phyloP scores from a whole-genome alignment of 2,113 vertebrate species.

The Dolichallabes microphthalmus region DNA sequence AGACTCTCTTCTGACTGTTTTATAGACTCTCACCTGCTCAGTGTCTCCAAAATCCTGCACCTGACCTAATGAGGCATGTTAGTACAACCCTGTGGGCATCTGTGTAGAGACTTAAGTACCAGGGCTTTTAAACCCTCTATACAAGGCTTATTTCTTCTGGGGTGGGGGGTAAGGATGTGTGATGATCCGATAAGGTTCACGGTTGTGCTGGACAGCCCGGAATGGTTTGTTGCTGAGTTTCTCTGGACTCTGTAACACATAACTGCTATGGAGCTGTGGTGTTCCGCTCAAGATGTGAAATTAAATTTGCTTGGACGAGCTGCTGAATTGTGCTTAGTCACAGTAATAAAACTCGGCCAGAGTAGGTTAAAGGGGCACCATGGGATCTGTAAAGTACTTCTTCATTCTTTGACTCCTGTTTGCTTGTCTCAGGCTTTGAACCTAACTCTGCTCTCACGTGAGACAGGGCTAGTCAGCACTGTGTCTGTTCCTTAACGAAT shows the following conservation, averaged over 20 bases:
- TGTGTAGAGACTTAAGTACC: constrained; percentile 44
- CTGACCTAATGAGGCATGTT: constrained; percentile 43
- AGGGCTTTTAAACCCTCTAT: constrained; percentile 40
- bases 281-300: neutral
- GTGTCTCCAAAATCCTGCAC: neutral
- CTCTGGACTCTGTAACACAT: neutral
- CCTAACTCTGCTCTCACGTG: neutral
- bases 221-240: neutral
- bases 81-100: constrained; percentile 42
- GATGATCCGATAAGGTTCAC: neutral
- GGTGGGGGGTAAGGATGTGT: neutral
- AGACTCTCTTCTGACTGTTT: neutral
- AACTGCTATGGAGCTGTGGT: neutral
- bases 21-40: constrained; percentile 20
- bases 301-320: neutral
- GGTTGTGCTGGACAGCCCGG: neutral
- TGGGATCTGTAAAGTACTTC: neutral
- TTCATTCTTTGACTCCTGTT: neutral
- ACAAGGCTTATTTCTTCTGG: constrained; percentile 5
- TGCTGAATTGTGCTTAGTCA: neutral
- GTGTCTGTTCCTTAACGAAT: neutral
- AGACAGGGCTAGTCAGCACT: neutral
- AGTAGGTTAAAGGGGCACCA: neutral
- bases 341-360: neutral
- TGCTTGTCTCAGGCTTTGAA: neutral